Evolutionary conservation across 1,140 invertebrate genomes (phyloP).

Genomic region (Carposina sasakii): DNA sequence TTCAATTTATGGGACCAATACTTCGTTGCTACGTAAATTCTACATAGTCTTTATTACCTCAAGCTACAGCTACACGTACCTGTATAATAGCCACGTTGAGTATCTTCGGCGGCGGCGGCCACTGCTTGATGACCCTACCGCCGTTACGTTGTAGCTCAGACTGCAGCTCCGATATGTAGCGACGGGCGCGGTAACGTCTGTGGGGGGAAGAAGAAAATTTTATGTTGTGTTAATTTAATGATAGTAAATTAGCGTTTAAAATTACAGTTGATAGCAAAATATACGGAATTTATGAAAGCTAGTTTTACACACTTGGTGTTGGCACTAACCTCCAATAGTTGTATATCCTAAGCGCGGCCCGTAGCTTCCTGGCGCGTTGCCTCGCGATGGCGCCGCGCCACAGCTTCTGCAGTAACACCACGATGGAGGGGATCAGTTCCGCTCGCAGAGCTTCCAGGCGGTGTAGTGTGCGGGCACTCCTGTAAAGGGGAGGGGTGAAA

Average conservation of each 20-base stretch:
- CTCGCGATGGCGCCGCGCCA: conserved; percentile 90
- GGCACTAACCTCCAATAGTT: conserved; percentile 78
- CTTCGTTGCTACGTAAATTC: too few species aligned
- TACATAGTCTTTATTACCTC: too few species aligned
- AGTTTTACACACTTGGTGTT: too few species aligned
- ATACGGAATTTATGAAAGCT: too few species aligned
- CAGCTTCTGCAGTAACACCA: conserved; percentile 94
- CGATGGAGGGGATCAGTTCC: conserved; percentile 90
- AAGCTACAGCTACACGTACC: too few species aligned
- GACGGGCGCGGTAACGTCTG: conserved; percentile 85
- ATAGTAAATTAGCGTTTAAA: too few species aligned
- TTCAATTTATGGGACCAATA: too few species aligned
- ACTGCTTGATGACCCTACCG: conserved; percentile 76
- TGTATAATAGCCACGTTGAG: conserved; percentile 72
- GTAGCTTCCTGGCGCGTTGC: conserved; percentile 86
- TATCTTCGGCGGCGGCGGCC: conserved; percentile 78
- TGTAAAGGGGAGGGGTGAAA: too few species aligned
- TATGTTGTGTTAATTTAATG: not conserved
- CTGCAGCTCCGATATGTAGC: conserved; percentile 82
- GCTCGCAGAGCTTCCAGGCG: conserved; percentile 87
- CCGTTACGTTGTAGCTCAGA: conserved; percentile 29
- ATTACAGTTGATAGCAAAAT: too few species aligned
- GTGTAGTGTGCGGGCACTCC: conserved; percentile 88
- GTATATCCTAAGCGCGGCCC: conserved; percentile 88
- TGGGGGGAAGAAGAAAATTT: not conserved